Conservation (phyloP, 2,113 vertebrate genomes). For the Sinocyclocheilus grahami region DNA sequence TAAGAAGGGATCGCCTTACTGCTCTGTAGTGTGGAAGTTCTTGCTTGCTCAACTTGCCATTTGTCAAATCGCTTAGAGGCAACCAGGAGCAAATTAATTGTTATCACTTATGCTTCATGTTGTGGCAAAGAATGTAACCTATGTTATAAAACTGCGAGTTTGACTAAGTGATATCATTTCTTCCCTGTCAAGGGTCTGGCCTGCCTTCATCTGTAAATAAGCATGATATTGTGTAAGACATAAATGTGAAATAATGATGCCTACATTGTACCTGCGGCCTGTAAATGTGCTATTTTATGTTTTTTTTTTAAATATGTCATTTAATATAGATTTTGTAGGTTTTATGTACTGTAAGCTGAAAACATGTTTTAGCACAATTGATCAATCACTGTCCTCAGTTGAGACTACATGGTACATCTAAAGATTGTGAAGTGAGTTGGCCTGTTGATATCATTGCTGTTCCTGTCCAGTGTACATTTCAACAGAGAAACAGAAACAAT, state of each 20-base stretch:
- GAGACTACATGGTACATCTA: not conserved
- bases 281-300: no score
- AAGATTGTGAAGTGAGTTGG: not conserved
- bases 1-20: constrained; percentile 35
- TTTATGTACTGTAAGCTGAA: no score
- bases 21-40: not conserved
- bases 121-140: no score
- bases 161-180: not conserved
- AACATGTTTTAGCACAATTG: not conserved
- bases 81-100: not conserved
- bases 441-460: not conserved
- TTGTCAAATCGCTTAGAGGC: constrained; percentile 2
- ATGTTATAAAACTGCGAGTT: not conserved
- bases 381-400: not conserved
- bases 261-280: no score
- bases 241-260: no score
- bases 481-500: not conserved
- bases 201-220: not conserved
- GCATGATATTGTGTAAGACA: no score
- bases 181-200: not conserved
- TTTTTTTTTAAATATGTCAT: no score
- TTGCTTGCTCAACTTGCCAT: not conserved
- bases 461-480: not conserved
- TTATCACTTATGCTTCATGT: not conserved
- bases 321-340: no score